phyloP scores from a whole-genome alignment of 2,888 invertebrate genomes.

The Amphipyra tragopoginis region DNA sequence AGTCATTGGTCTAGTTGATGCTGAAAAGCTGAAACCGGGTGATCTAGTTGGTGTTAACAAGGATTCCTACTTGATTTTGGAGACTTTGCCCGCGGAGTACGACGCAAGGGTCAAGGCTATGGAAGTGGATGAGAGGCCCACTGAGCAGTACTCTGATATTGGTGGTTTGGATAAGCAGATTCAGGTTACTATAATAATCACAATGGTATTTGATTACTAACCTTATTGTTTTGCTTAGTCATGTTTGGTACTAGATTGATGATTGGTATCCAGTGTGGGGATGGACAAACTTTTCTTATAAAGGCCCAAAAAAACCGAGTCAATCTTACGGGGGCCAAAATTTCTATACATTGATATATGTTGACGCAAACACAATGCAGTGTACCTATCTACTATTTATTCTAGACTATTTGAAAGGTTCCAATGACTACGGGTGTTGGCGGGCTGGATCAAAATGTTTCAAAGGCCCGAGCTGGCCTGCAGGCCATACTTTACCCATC shows the following conservation, averaged over 20 bases:
- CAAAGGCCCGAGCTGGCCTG: too few relatives aligned
- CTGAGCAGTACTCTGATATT: conserved; percentile 99
- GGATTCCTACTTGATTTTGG: conserved; percentile 99
- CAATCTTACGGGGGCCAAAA: too few relatives aligned
- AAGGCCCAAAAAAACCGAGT: too few relatives aligned
- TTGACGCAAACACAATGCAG: too few relatives aligned
- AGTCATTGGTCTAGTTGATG: conserved; percentile 99
- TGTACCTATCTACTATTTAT: too few relatives aligned
- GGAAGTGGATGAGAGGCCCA: conserved; percentile 99
- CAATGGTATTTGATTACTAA: background rate
- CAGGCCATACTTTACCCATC: too few relatives aligned
- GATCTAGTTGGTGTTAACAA: conserved; percentile 98
- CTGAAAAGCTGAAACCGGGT: conserved; percentile 99
- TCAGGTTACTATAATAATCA: conserved; percentile 82
- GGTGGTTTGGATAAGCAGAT: conserved; percentile 99
- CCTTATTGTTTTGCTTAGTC: background rate
- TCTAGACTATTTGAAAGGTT: too few relatives aligned
- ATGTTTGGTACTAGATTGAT: background rate
- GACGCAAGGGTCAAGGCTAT: conserved; percentile 99
- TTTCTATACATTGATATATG: too few relatives aligned
- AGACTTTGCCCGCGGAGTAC: conserved; percentile 98
- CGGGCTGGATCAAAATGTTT: too few relatives aligned
- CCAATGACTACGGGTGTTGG: too few relatives aligned
- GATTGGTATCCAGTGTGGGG: too few relatives aligned
- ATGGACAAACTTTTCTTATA: too few relatives aligned